Base-by-base conservation (phyloP, 2,888 invertebrate genomes). In the Bombylius discolor region DNA sequence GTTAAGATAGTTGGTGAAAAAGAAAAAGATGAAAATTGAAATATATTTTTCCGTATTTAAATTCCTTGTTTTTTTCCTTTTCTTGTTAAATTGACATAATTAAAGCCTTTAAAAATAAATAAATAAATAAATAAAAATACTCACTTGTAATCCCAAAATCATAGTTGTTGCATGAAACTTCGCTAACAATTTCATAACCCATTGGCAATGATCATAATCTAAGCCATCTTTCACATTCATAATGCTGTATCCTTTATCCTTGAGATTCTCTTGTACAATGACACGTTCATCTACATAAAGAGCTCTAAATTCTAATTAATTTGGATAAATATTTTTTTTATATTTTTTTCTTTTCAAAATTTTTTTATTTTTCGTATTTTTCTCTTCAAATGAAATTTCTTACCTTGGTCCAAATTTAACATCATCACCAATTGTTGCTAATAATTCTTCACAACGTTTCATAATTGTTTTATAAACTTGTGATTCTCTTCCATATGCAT, bases 81-180 rank as follows among this genome's bases (percentile, higher is more conserved):
- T 1, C 11, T 42, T 42, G 36, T 9, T 8, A 36, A 14, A 3
- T 46, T 42, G 4, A 34, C 1, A 13, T 9, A 31, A n/a, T 36
- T 13, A 39, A 8, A 23, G 14, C 14, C n/a, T 36, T n/a, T 33
- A 32, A 36, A 36, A 52, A 39, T n/a, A 33, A 50, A 36, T 13
- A 12, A 13, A 23, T 36, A 32, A 52, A n/a, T 46, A 23, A 46
- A 11, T 47, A 34, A n/a, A 46, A 9, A 8, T 13, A 53, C 36
- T 55, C 65, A 78, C 79, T 70, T 76, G 76, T 64, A 77, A 75
- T 59, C 72, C 72, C 47, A 79, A 62, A 44, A 77, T 73, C 49
- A 78, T 73, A 4, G 77, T 78, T 13, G 74, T 68, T 5, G 78
- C 80, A 63, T 80, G 81, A 62, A 78, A 76, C 61, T 69, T 73